phyloP scores from a whole-genome alignment of 2,888 invertebrate species.

The Tubiluchus corallicola region DNA sequence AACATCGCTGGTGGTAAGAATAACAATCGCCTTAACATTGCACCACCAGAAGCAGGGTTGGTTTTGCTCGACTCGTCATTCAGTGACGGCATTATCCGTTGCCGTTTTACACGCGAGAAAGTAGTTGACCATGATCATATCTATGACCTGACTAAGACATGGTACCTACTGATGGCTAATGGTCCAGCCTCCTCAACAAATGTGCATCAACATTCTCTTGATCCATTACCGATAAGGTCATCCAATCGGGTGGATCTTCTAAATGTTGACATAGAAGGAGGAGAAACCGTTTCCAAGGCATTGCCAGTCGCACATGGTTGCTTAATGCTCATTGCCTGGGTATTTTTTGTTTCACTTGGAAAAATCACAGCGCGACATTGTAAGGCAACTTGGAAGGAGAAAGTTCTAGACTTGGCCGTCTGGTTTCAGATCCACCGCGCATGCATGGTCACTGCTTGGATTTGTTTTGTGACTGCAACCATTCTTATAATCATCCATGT shows the following conservation, averaged over 20 bases:
- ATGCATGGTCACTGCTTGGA: slow-evolving; percentile 63
- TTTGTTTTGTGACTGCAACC: slow-evolving; percentile 54
- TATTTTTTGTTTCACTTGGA: slow-evolving; percentile 65
- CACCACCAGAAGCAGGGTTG: not conserved
- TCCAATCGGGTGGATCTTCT: not conserved
- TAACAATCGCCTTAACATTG: not conserved
- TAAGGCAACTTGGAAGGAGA: slow-evolving; percentile 69
- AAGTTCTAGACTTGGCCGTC: too few relatives aligned
- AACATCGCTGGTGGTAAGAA: not conserved
- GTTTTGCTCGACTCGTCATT: not conserved
- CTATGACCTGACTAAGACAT: not conserved
- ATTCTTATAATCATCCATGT: slow-evolving; percentile 53
- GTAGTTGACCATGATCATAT: not conserved
- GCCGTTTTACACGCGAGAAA: not conserved
- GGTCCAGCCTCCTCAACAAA: not conserved
- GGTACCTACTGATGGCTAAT: slow-evolving; percentile 3
- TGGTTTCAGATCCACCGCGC: slow-evolving; percentile 75
- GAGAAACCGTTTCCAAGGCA: too few relatives aligned
- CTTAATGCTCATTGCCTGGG: slow-evolving; percentile 59
- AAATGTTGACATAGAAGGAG: not conserved
- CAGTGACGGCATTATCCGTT: slow-evolving; percentile 1
- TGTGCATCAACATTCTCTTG: not conserved
- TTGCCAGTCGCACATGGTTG: too few relatives aligned
- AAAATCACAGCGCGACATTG: slow-evolving; percentile 71
- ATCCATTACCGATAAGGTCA: not conserved